Evolutionary conservation across 2,113 vertebrate species (phyloP).

Genomic region (Scartelaos histophorus): DNA sequence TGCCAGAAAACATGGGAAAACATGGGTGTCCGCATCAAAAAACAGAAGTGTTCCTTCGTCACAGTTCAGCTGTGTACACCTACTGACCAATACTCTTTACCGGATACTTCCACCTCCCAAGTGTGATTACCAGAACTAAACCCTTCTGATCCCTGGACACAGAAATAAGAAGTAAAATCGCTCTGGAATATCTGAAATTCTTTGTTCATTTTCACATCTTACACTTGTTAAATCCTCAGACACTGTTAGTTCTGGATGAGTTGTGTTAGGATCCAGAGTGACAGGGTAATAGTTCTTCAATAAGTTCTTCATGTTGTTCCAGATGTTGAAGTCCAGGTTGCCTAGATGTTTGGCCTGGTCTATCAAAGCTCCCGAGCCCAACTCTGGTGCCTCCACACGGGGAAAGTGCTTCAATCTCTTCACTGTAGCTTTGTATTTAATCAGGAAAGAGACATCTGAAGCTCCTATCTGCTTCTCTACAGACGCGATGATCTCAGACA

Average conservation of each 20-base stretch:
- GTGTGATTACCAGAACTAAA: conserved; percentile 23
- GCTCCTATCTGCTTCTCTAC: conserved; percentile 5
- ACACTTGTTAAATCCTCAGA: conserved; percentile 28
- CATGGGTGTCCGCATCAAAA: not conserved
- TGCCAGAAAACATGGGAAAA: not conserved
- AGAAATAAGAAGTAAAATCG: not conserved
- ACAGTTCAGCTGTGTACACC: conserved; percentile 9
- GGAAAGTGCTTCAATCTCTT: not conserved
- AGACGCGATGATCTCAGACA: conserved; percentile 22
- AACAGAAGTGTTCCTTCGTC: conserved; percentile 11
- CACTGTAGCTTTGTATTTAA: conserved; percentile 15
- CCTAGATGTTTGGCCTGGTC: conserved; percentile 3
- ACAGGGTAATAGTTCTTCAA: conserved; percentile 25
- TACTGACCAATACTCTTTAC: not conserved
- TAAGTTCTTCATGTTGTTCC: conserved; percentile 26
- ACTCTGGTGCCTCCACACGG: conserved; percentile 21
- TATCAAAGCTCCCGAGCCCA: conserved; percentile 37
- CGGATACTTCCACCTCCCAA: conserved; percentile 16
- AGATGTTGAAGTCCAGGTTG: conserved; percentile 20
- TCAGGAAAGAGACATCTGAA: conserved; percentile 27
- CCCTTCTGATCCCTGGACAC: conserved; percentile 12
- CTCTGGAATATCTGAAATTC: conserved; percentile 15
- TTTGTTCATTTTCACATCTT: not conserved
- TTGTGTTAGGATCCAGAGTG: conserved; percentile 28
- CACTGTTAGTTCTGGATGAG: conserved; percentile 12